Percentiles rank a stretch among this genome's conserved stretches.
phyloP scores from a whole-genome alignment of 2,113 vertebrate species.

The Notarius lentiginosus region DNA sequence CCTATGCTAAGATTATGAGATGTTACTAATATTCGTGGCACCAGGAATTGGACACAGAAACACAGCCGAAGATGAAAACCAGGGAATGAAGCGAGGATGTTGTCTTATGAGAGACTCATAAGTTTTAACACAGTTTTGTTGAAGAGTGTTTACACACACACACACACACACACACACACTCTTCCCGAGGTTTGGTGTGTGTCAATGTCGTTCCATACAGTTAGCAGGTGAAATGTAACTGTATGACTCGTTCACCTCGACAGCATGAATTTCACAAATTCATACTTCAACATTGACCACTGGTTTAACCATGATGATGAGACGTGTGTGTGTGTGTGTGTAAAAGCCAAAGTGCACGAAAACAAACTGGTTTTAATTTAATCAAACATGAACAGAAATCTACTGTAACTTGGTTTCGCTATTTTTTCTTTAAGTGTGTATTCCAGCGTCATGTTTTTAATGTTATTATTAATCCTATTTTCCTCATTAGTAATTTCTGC shows the following conservation, averaged over 20 bases:
- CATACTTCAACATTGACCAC: conserved; percentile 50
- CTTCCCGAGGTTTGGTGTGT: conserved; percentile 12
- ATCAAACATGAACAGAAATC: not conserved
- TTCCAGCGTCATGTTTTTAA: not conserved
- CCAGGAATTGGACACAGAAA: conserved; percentile 24
- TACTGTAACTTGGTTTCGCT: not conserved
- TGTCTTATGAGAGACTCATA: conserved; percentile 43
- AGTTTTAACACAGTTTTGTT: conserved; percentile 19
- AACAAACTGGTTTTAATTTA: not conserved
- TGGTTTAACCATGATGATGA: conserved; percentile 45
- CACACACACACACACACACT: conserved; percentile 15
- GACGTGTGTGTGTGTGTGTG: conserved; percentile 11
- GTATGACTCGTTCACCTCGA: conserved; percentile 43
- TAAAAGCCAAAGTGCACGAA: not conserved
- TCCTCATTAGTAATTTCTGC: not conserved
- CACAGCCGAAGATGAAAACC: conserved; percentile 12
- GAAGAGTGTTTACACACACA: conserved; percentile 1
- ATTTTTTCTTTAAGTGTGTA: not conserved
- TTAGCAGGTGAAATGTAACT: conserved; percentile 28
- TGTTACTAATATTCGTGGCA: conserved; percentile 19
- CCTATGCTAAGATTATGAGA: not conserved
- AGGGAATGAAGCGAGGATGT: conserved; percentile 29
- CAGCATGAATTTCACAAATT: conserved; percentile 48
- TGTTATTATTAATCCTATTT: not conserved
- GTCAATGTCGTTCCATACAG: conserved; percentile 48